Base-by-base conservation (phyloP, 1,140 invertebrate species). In the Eurosta solidaginis region DNA sequence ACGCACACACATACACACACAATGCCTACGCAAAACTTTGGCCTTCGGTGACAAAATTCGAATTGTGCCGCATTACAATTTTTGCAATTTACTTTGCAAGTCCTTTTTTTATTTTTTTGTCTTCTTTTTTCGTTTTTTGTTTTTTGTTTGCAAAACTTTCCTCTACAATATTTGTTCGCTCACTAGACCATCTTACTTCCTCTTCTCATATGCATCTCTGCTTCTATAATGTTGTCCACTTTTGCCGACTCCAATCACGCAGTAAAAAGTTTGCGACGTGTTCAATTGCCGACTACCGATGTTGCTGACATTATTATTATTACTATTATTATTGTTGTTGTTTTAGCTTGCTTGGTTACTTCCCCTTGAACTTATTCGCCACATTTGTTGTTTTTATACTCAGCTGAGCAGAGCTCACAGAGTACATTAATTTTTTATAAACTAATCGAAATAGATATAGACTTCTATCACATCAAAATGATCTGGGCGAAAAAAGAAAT, bases 231-330 rank as follows among this genome's bases (percentile, higher is more conserved):
- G n/a, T 1, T 14, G 52, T 59, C 52, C 52, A 29, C 52, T 63
- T 63, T 63, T 63, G 59, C 59, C 59, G 59, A n/a, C 59, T 63
- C 59, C 59, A 63, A 63, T 63, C 59, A 63, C 59, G 59, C 59
- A 63, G 59, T 63, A 63, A 63, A 63, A 63, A 63, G 59, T 63
- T 63, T 63, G 59, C 59, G 59, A 63, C 59, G 59, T 63, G 59
- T 63, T 63, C 59, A 63, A 63, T 63, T 63, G 59, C 59, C 59
- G 59, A 63, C 59, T 63, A 63, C 59, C 59, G 59, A 63, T 63
- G 25, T 63, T 22, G 33, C 59, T 36, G 29, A 33, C 59, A 33
- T n/a, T 63, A 27, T 63, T 33, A 63, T 12, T 63, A 33, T 3
- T 59, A 27, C 10, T 17, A 29, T 5, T 40, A 9, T 17, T 22